Evolutionary conservation across 2,113 vertebrate species (phyloP).

Genomic region (Camarhynchus parvulus): DNA sequence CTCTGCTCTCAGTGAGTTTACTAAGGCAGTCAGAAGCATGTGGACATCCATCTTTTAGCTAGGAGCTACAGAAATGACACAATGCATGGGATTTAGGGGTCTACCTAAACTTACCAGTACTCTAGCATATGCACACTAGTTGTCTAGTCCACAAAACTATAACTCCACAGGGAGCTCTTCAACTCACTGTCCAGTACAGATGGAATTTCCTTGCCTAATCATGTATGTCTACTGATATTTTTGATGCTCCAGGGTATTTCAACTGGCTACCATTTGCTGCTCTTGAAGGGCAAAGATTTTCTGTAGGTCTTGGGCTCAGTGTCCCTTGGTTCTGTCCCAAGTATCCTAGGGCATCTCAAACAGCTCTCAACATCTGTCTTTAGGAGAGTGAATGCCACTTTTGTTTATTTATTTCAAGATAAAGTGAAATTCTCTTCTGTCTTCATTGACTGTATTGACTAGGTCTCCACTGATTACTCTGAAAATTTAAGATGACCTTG

Average conservation of each 20-base stretch:
- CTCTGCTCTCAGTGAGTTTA: not conserved
- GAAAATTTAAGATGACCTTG: not conserved
- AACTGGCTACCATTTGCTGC: not conserved
- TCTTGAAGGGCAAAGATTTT: not conserved
- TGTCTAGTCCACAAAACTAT: not conserved
- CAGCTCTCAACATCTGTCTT: not conserved
- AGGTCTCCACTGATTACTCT: not conserved
- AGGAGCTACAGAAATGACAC: not conserved
- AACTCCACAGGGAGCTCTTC: not conserved
- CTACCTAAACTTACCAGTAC: not conserved
- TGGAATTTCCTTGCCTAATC: not conserved
- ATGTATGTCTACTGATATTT: not conserved
- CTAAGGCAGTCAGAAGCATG: not conserved
- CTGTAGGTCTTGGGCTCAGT: not conserved
- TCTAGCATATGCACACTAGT: not conserved
- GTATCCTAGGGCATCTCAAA: not conserved
- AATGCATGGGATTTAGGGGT: not conserved
- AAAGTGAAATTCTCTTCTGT: not conserved
- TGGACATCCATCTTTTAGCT: not conserved
- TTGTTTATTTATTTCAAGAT: not conserved
- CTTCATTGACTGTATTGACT: not conserved
- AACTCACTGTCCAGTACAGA: not conserved
- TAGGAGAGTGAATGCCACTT: not conserved
- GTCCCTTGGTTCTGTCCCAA: not conserved
- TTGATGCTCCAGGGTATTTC: not conserved